Percentiles rank a stretch among this genome's conserved stretches.
Evolutionary conservation across 2,797 vertebrate genomes (phyloP).

Genomic region (Chloroceryle inda): DNA sequence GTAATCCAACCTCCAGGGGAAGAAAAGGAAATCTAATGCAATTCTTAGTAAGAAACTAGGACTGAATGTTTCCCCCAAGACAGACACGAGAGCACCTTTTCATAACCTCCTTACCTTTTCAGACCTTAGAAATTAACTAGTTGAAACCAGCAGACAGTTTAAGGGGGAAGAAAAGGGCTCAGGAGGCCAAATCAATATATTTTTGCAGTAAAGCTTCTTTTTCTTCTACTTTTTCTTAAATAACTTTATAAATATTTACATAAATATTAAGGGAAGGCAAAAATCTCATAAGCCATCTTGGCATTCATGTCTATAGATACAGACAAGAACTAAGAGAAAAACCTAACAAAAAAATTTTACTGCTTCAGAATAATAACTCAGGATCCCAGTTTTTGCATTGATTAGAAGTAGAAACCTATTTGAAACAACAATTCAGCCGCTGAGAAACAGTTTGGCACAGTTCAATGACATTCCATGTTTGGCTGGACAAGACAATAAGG

Average conservation of each 20-base stretch:
- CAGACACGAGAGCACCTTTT: conserved; percentile 73
- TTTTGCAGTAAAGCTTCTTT: conserved; percentile 63
- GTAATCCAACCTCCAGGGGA: conserved; percentile 72
- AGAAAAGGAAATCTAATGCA: conserved; percentile 76
- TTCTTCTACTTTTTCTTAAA: conserved; percentile 53
- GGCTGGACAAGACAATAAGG: conserved; percentile 80
- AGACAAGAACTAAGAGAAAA: conserved; percentile 72
- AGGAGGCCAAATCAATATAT: conserved; percentile 73
- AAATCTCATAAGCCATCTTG: conserved; percentile 69
- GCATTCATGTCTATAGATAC: conserved; percentile 77
- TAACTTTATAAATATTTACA: conserved; percentile 79
- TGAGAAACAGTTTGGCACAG: conserved; percentile 87
- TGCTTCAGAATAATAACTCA: conserved; percentile 72
- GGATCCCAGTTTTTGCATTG: conserved; percentile 82
- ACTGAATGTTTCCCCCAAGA: conserved; percentile 73
- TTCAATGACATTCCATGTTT: conserved; percentile 84
- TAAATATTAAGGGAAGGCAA: conserved; percentile 77
- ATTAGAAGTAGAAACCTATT: conserved; percentile 70
- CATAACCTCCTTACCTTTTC: conserved; percentile 66
- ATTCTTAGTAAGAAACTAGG: conserved; percentile 75
- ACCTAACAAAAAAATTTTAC: conserved; percentile 56
- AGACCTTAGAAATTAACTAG: conserved; percentile 77
- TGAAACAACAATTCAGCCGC: conserved; percentile 79
- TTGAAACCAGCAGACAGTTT: conserved; percentile 61
- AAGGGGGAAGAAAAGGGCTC: conserved; percentile 60